Evolutionary conservation across 2,888 invertebrate species (phyloP).

Genomic region (Polydrusus pterygomalis): DNA sequence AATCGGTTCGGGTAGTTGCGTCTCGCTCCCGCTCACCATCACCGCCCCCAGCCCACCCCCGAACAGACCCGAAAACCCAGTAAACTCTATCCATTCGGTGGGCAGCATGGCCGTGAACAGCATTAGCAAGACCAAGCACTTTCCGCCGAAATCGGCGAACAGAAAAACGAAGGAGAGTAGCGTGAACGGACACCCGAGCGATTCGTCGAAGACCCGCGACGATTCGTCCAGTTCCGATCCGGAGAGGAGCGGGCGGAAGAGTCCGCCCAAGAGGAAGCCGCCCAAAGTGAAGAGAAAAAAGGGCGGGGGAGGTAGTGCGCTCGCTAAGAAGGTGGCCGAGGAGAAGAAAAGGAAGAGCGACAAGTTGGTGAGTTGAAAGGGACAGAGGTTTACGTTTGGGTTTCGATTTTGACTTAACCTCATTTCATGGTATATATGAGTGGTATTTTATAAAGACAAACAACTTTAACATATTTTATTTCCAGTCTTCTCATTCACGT

Average conservation of each 20-base stretch:
- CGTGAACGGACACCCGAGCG: constrained; percentile 53
- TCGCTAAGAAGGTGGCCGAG: constrained; percentile 72
- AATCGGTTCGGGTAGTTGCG: constrained; percentile 80
- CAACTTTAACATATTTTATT: no score
- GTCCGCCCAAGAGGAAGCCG: constrained; percentile 78
- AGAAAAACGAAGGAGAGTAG: constrained; percentile 56
- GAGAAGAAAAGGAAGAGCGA: constrained; percentile 77
- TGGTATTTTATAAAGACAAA: no score
- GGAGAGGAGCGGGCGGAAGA: constrained; percentile 72
- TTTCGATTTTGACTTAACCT: no score
- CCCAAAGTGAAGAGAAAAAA: constrained; percentile 80
- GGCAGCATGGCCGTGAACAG: constrained; percentile 80
- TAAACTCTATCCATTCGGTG: constrained; percentile 76
- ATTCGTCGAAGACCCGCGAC: constrained; percentile 67
- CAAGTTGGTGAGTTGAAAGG: constrained; percentile 47
- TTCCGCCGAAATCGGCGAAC: constrained; percentile 64
- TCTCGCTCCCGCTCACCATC: constrained; percentile 78
- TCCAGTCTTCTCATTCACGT: no score
- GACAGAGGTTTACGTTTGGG: background rate
- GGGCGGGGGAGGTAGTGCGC: constrained; percentile 71
- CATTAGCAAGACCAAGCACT: constrained; percentile 74
- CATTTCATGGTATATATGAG: no score
- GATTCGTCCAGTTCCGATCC: constrained; percentile 82
- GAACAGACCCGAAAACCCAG: constrained; percentile 69
- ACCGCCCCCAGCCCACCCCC: constrained; percentile 72